Evolutionary conservation across 2,888 invertebrate species (phyloP).

Genomic region (Melanotus villosus): DNA sequence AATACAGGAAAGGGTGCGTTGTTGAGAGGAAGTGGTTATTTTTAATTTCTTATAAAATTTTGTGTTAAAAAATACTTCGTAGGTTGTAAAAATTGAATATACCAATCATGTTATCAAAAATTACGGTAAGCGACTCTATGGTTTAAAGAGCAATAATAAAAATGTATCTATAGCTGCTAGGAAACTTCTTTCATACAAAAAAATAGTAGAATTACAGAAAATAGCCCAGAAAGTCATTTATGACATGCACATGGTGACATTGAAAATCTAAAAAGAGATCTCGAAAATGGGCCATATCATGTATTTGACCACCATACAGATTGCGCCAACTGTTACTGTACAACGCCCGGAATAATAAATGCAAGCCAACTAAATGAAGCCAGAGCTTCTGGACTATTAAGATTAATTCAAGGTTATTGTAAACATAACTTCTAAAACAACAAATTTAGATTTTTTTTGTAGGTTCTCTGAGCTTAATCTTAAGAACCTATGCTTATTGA

Average conservation of each 20-base stretch:
- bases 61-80: neutral
- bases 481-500: slow-evolving; percentile 7
- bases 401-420: neutral
- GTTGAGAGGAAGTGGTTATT: neutral
- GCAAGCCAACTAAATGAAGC: neutral
- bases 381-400: neutral
- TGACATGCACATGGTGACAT: slow-evolving; percentile 15
- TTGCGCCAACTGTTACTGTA: neutral
- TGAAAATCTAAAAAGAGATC: slow-evolving; percentile 6
- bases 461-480: neutral
- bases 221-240: slow-evolving; percentile 1
- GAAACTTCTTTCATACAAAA: neutral
- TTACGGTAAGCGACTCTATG: no score
- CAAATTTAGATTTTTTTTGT: no score
- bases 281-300: slow-evolving; percentile 17
- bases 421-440: no score
- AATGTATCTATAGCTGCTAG: neutral
- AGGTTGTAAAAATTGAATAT: slow-evolving; percentile 7
- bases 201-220: neutral
- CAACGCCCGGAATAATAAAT: neutral
- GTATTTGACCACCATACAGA: neutral
- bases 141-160: neutral
- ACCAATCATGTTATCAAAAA: no score
- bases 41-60: no score
- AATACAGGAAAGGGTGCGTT: neutral